Evolutionary conservation across 2,113 vertebrate genomes (phyloP), one percentile per base, ranked within the genome.

Genomic region (Chlorocebus sabaeus): DNA sequence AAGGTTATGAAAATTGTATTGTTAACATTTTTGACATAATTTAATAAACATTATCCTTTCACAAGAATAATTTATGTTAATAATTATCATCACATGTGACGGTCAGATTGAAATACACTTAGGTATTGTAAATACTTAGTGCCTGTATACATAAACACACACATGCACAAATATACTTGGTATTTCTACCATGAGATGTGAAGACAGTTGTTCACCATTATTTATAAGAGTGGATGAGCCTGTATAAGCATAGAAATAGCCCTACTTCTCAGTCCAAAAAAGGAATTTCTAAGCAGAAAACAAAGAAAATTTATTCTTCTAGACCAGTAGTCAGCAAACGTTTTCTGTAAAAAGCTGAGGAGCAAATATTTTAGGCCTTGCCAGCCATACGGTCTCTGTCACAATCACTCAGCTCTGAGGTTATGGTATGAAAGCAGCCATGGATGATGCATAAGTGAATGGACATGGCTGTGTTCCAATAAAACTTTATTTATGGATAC

Each of bases 11-110:
- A 90, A 97, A 57, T 8, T 84, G 59, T 4, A 27, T 82, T 89
- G 50, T 89, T 93, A 57, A 95, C 97, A 92, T 88, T 80, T 73
- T 87, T 94, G 70, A 52, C 50, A 79, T 88, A 85, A 38, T 92
- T 90, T 95, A 87, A 45, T 80, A 96, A 95, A 38, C 75, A 76
- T 73, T 87, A 78, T 64, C 27, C 17, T 80, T 84, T 90, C 82
- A 79, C 10, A 88, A 48, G 43, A 72, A 76, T 72, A 79, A 79
- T 50, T 94, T 95, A 85, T 87, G 80, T 57, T 96, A 55, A 73
- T 93, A 95, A 89, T 78, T 86, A 82, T 59, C 64, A 90, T 70
- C 64, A 14, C 43, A 72, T 79, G 22, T 85, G 55, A 59, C 84
- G 43, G 59, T 94, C 59, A 92, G 35, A 61, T 87, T 96, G 81